These are phyloP conservation scores for Dendrocopos noguchii DNA, from an alignment of 2,113 vertebrate genomes.

Conservation along the genomic window DNA sequence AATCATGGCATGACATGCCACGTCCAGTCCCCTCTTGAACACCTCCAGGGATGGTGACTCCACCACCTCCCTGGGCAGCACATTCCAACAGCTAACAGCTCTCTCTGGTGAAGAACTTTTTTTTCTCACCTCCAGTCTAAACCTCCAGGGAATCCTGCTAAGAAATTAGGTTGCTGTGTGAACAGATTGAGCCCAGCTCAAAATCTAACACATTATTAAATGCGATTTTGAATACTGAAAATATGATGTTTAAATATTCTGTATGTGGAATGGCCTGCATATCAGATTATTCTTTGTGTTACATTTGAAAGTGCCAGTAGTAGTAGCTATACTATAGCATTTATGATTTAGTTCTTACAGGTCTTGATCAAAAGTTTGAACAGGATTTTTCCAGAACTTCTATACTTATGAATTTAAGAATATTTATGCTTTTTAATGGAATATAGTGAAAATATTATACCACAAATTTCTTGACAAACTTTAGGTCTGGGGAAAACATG, in stretches of 20 bases:
- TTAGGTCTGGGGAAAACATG: background rate
- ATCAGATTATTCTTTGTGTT: background rate
- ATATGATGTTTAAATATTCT: background rate
- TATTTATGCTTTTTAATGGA: background rate
- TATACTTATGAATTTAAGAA: background rate
- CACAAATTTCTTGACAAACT: background rate
- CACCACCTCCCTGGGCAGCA: too few relatives aligned
- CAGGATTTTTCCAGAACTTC: background rate
- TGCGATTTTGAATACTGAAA: background rate
- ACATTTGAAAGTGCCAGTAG: background rate
- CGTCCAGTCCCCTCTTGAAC: too few relatives aligned
- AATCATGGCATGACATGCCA: too few relatives aligned
- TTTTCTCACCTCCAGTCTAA: too few relatives aligned
- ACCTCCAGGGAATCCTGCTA: background rate
- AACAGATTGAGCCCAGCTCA: background rate
- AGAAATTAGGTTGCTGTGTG: background rate
- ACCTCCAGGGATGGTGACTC: too few relatives aligned
- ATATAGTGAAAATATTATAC: background rate
- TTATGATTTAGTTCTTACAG: background rate
- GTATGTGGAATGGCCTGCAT: background rate
- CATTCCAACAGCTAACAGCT: too few relatives aligned
- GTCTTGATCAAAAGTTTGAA: background rate
- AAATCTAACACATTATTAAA: background rate
- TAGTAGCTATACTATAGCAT: background rate
- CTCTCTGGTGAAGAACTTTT: too few relatives aligned